Base-by-base conservation (phyloP, 2,888 invertebrate genomes). In the Amphipyra berbera region DNA sequence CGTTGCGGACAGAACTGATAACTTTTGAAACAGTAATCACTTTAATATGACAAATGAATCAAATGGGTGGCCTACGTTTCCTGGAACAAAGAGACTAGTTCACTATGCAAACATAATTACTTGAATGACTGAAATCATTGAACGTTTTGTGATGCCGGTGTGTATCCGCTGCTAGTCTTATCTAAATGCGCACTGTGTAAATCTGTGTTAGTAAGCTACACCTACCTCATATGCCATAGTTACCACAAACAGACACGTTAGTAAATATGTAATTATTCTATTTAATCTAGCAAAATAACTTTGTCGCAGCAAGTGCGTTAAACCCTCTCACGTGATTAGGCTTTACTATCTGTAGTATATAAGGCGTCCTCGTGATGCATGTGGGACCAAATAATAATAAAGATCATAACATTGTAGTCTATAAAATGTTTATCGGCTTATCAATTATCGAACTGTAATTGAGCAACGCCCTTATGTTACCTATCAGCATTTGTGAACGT, bases 1-100 rank as follows among this genome's bases (percentile, higher is more conserved):
- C 79, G 81, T 64, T 78, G 62, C 76, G 74, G 71, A 78, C 67
- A 67, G 62, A 67, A 88, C 85, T 87, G 88, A 85, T 86, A 85
- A 84, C 64, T 73, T 81, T 79, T 72, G 72, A 61, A 68, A 67
- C 45, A 46, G 60, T 59, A 50, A 74, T 68, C 54, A 69, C 58
- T 56, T 47, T 30, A 68, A 44, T 66, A 66, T 40, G 57, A 67
- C 57, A 47, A 68, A 67, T 52, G 27, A 69, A 65, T 69, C 58
- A 78, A 54, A 63, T 56, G 67, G 55, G 57, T 57, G 63, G 21
- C 21, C 21, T 21, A 50, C 14, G 68, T 60, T 77, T 72, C 67
- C 68, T 71, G 74, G 60, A 68, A 79, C 79, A 77, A 73, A 77
- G 66, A 73, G 46, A 65, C 70, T 57, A 64, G 63, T 79, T 68